Base-by-base conservation (phyloP, 2,113 vertebrate species). In the Ciconia stormi region DNA sequence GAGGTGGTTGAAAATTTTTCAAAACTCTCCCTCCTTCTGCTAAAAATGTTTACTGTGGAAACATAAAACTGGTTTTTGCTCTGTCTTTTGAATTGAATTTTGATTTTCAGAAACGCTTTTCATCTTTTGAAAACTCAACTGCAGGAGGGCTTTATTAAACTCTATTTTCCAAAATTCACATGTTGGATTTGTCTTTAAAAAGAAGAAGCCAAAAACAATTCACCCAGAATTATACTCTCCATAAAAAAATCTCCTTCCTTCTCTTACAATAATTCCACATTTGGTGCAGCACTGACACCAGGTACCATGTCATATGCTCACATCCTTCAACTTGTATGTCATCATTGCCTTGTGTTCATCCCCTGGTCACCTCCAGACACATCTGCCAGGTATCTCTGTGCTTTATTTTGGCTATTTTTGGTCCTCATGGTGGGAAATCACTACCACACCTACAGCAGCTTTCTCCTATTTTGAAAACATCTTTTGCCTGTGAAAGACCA, bases 91-190 rank as follows among this genome's bases (percentile, higher is more conserved):
- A 94, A 92, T 19, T 71, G 38, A 46, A 62, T 59, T 73, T 90
- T 84, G 18, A 46, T 81, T 95, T 91, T 93, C 72, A 92, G 70
- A 79, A 87, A 63, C 15, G 63, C 38, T 63, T 93, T 90, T 93
- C 23, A 61, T 63, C 70, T 79, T 42, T 72, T 76, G 44, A 85
- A 80, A 73, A 69, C 29, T 71, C 34, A 79, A 5, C 34, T 44
- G 56, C 34, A 78, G 22, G 71, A 55, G 16, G 26, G 26, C 15
- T 87, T 63, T 67, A 74, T 69, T 88, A 82, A 89, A 59, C 7
- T 7, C 7, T 58, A 1, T 30, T 88, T 83, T 80, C 8, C 10
- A 67, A 82, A 84, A 38, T 27, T 21, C 22, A 38, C 17, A 11
- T 7, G 5, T 42, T 56, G 4, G 1, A 74, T 79, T 87, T 72